Evolutionary conservation across 2,113 vertebrate species (phyloP), one percentile per base, ranked within the genome.

Genomic region (Phocoena sinus): DNA sequence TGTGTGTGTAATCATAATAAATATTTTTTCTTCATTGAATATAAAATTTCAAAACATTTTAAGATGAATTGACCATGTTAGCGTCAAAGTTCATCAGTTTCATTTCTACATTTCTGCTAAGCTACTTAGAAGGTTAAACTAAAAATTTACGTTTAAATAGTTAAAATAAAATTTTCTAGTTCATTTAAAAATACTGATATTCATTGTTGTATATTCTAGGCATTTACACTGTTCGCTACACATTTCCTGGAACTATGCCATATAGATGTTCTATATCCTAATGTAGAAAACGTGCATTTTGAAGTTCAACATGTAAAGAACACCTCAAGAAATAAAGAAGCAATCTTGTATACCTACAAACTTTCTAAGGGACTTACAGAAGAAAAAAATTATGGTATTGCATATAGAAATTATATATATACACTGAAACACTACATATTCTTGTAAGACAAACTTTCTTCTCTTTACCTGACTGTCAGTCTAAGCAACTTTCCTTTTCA

Each of bases 211-310:
- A 79, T 95, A 58, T 83, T 98, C 79, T 95, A 99, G 99, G 99
- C 99, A 8, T 99, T 99, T 98, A 99, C 99, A 36, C 94, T 99
- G 79, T 99, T 99, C 98, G 99, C 99, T 80, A 99, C 99, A 3
- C 99, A 99, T 98, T 99, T 99, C 93, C 98, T 99, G 97, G 99
- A 99, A 97, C 98, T 99, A 8, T 99, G 99, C 98, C 99, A 99
- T 56, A 98, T 99, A 36, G 99, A 99, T 77, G 97, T 98, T 92
- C 98, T 99, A 25, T 99, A 99, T 98, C 99, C 99, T 62, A 99
- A 99, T 9, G 99, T 99, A 96, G 99, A 99, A 98, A 99, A 99
- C 95, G 99, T 99, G 97, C 99, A 99, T 98, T 99, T 99, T 99
- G 99, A 99, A 98, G 99, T 99, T 93, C 99, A 99, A 53, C 99